Evolutionary conservation across 2,113 vertebrate species (phyloP).

Genomic region (Vidua chalybeata): DNA sequence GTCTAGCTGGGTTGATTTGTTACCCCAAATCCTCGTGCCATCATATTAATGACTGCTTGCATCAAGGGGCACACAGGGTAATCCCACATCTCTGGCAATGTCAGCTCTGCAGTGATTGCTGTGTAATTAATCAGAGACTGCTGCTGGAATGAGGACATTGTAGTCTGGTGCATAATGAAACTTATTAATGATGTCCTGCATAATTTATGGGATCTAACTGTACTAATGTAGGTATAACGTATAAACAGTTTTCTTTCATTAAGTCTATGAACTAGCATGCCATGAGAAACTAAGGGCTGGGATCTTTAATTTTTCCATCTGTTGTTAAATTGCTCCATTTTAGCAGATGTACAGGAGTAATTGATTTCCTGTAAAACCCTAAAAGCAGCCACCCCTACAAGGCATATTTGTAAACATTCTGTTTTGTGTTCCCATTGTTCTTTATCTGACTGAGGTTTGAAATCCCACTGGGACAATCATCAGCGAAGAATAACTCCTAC

Average conservation of each 20-base stretch:
- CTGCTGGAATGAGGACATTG: constrained; percentile 9
- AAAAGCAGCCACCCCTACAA: not conserved
- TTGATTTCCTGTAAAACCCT: constrained; percentile 4
- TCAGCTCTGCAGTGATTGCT: constrained; percentile 32
- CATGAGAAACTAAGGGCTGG: not conserved
- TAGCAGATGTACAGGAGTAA: not conserved
- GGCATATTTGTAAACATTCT: constrained; percentile 30
- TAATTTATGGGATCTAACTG: constrained; percentile 56
- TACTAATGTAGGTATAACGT: constrained; percentile 21
- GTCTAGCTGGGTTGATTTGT: constrained; percentile 50
- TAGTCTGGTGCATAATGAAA: constrained; percentile 63
- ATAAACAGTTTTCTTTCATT: constrained; percentile 52
- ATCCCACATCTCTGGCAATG: constrained; percentile 40
- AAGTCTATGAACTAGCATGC: not conserved
- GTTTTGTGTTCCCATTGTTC: not conserved
- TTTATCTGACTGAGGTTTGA: not conserved
- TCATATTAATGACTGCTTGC: constrained; percentile 55
- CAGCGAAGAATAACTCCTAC: not conserved
- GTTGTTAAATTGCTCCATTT: not conserved
- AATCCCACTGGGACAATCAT: not conserved
- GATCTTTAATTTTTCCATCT: not conserved
- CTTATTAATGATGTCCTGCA: constrained; percentile 59
- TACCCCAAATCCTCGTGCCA: constrained; percentile 57
- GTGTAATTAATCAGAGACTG: constrained; percentile 55
- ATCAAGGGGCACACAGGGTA: constrained; percentile 33